Conservation (phyloP, 2,888 invertebrate genomes). For the Drymonia ruficornis region DNA sequence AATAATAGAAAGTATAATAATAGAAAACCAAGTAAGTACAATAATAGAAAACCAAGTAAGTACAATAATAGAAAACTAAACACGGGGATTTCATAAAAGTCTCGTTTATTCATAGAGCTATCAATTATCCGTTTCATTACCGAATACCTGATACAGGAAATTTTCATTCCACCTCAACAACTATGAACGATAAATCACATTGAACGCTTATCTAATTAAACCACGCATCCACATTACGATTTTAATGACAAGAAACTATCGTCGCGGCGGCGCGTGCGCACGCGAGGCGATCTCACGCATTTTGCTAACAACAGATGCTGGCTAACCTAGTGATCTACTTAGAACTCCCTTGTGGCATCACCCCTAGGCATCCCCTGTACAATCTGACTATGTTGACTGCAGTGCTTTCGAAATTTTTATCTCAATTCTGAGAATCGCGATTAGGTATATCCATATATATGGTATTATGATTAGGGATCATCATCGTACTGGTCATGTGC, state of each 20-base stretch:
- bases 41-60: no score
- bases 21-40: no score
- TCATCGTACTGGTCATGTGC: no score
- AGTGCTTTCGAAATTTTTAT: no score
- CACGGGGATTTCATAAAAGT: neutral
- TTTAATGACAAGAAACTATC: slow-evolving; percentile 27
- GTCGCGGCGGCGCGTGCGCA: slow-evolving; percentile 18
- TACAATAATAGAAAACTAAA: no score
- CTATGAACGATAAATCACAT: slow-evolving; percentile 1
- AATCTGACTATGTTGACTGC: no score
- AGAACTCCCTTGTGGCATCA: slow-evolving; percentile 11
- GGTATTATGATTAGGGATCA: no score
- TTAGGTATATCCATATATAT: no score
- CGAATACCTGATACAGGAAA: neutral
- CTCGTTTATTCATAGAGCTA: neutral
- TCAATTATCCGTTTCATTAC: neutral
- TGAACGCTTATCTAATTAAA: slow-evolving; percentile 6
- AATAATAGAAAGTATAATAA: no score
- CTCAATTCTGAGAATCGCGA: no score
- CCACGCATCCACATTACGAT: slow-evolving; percentile 14
- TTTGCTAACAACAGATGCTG: slow-evolving; percentile 35
- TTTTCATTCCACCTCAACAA: neutral
- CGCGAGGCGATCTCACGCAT: slow-evolving; percentile 33
- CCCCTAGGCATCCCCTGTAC: slow-evolving; percentile 20
- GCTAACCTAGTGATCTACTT: slow-evolving; percentile 67